Percentiles rank a stretch among this genome's conserved stretches.
These are phyloP conservation scores for Abrostola triplasia DNA, from an alignment of 2,888 invertebrate species.

Conservation along the genomic window DNA sequence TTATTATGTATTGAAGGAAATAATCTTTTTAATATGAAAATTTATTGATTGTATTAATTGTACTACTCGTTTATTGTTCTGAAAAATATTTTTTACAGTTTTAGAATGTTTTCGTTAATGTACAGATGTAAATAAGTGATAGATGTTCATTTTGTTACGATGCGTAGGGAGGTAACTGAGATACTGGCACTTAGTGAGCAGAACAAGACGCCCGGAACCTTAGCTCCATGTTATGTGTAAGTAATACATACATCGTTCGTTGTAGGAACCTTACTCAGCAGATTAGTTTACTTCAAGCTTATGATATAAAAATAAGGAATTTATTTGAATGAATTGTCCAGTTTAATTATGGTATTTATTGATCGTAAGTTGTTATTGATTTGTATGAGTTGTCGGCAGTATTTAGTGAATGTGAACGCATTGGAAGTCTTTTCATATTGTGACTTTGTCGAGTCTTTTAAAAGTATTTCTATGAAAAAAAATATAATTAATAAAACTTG, in stretches of 20 bases:
- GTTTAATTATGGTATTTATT: conserved; percentile 83
- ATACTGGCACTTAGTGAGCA: conserved; percentile 26
- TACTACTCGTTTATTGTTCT: conserved; percentile 83
- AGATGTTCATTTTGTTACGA: conserved; percentile 79
- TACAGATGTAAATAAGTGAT: conserved; percentile 86
- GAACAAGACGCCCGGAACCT: conserved; percentile 40
- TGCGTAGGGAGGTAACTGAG: conserved; percentile 60
- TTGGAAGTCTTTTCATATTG: conserved; percentile 84
- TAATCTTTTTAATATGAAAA: conserved; percentile 76
- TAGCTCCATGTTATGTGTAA: conserved; percentile 30
- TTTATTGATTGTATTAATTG: conserved; percentile 73
- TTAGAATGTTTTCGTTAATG: conserved; percentile 84
- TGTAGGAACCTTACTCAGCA: conserved; percentile 54
- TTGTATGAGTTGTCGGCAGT: conserved; percentile 81
- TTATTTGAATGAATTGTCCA: conserved; percentile 85
- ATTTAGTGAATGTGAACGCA: conserved; percentile 82
- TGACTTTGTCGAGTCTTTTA: conserved; percentile 86
- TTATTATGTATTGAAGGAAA: conserved; percentile 69
- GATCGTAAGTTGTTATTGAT: conserved; percentile 85
- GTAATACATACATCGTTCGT: conserved; percentile 36
- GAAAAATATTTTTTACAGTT: conserved; percentile 81
- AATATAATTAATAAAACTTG: conserved; percentile 80
- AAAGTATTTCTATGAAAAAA: conserved; percentile 87
- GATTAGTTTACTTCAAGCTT: conserved; percentile 66
- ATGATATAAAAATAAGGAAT: conserved; percentile 72